Conservation (phyloP, 2,113 vertebrate genomes). For the Prionailurus viverrinus region DNA sequence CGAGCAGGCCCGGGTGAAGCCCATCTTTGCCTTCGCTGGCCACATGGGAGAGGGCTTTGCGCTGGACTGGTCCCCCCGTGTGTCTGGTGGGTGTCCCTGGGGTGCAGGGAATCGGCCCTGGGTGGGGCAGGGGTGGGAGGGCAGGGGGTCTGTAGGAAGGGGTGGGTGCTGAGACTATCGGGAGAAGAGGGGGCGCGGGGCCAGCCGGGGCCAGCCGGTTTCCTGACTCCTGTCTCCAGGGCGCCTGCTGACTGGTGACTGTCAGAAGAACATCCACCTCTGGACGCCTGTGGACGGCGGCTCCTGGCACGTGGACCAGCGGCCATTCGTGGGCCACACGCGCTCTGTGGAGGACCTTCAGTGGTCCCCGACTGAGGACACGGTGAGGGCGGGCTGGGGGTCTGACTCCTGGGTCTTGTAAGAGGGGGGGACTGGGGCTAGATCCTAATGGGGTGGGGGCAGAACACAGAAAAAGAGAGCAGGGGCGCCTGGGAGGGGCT, state of each 20-base stretch:
- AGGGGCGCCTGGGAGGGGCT: too few relatives aligned
- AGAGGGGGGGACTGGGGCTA: too few relatives aligned
- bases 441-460: neutral
- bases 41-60: constrained; percentile 96
- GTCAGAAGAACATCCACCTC: constrained; percentile 95
- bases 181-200: neutral
- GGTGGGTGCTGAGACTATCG: rapidly evolving
- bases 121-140: neutral
- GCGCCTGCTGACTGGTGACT: constrained; percentile 93
- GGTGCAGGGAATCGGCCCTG: rapidly evolving
- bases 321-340: constrained; percentile 93
- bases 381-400: constrained; percentile 85
- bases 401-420: too few relatives aligned
- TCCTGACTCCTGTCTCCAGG: constrained; percentile 83
- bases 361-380: constrained; percentile 95
- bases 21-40: constrained; percentile 92
- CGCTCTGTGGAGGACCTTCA: constrained; percentile 95
- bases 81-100: constrained; percentile 88
- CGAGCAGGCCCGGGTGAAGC: constrained; percentile 89
- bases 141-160: neutral
- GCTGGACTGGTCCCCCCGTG: constrained; percentile 93
- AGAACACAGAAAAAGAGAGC: too few relatives aligned
- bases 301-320: constrained; percentile 94
- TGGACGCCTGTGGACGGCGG: constrained; percentile 93
- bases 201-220: rapidly evolving